Conservation (phyloP, 2,888 invertebrate genomes). For the Trissolcus brochymenae region DNA sequence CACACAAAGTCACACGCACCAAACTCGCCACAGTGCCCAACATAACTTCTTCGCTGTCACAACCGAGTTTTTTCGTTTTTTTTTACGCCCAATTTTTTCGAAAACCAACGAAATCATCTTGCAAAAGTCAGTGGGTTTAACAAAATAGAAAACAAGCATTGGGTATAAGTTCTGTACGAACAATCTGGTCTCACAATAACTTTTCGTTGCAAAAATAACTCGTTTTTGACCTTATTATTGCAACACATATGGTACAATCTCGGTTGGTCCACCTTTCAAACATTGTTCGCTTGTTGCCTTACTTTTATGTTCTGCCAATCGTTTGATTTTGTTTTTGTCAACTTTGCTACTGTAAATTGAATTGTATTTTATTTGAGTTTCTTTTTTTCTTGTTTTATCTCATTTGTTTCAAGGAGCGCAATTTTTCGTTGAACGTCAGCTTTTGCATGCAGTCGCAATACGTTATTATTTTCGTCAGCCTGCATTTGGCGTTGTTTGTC, state of each 20-base stretch:
- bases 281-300: too few species aligned
- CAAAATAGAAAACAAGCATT: not conserved
- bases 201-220: too few species aligned
- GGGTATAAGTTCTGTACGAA: too few species aligned
- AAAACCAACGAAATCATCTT: not conserved
- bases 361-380: too few species aligned
- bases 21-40: not conserved
- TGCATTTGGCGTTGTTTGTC: conserved; percentile 9
- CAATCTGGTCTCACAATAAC: too few species aligned
- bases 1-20: conserved; percentile 15
- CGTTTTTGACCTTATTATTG: not conserved
- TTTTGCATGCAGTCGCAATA: conserved; percentile 25
- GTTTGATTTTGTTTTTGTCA: too few species aligned
- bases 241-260: too few species aligned
- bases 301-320: too few species aligned
- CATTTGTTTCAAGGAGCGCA: too few species aligned
- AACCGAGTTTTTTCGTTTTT: not conserved
- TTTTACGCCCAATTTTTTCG: not conserved
- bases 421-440: not conserved
- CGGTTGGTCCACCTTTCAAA: too few species aligned
- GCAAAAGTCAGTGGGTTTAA: not conserved
- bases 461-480: conserved; percentile 7
- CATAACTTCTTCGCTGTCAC: not conserved
- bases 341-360: too few species aligned
- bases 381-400: too few species aligned